These are phyloP conservation scores for Allolobophora icterica DNA, from an alignment of 2,888 invertebrate genomes.

Conservation along the genomic window DNA sequence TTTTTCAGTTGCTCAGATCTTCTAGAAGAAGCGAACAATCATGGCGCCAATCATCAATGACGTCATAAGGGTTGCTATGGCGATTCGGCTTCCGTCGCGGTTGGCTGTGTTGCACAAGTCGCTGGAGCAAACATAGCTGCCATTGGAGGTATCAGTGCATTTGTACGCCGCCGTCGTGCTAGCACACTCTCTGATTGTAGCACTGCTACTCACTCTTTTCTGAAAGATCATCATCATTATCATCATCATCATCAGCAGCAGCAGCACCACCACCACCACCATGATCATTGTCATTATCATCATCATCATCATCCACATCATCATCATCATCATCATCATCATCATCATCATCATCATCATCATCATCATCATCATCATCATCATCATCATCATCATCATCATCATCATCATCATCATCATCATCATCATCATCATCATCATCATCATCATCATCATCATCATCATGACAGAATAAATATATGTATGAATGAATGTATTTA, in stretches of 20 bases:
- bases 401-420: no score
- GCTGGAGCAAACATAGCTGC: not conserved
- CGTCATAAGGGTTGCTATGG: not conserved
- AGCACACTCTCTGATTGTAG: not conserved
- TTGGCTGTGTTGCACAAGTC: slow-evolving; percentile 21
- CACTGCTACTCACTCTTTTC: not conserved
- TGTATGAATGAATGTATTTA: no score
- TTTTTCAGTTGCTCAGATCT: not conserved
- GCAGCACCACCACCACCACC: no score
- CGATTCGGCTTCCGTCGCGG: not conserved
- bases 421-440: no score
- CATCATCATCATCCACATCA: no score
- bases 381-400: no score
- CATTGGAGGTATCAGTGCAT: not conserved
- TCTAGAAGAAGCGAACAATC: not conserved
- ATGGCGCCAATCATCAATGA: not conserved
- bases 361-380: not conserved
- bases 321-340: not conserved
- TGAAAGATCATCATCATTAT: not conserved
- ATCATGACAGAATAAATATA: no score
- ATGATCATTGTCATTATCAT: no score
- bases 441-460: no score
- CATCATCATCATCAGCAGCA: not conserved
- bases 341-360: not conserved
- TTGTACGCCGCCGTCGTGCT: not conserved